Base-by-base conservation (phyloP, 2,113 vertebrate species). In the Grus americana region DNA sequence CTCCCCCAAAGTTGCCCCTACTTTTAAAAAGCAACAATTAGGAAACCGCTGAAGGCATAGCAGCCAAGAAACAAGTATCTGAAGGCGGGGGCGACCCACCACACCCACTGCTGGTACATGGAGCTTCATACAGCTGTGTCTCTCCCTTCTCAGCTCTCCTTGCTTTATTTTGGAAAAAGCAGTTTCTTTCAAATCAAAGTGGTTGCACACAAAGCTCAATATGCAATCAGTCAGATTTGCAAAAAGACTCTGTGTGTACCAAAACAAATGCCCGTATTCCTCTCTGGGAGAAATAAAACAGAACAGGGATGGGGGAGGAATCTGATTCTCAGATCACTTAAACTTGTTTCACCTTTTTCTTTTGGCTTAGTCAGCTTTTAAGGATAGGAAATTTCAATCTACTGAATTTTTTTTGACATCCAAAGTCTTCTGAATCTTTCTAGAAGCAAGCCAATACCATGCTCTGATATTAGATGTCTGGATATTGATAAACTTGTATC, bases 151-250 rank as follows among this genome's bases (percentile, higher is more conserved):
- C 63, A 66, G 67, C 19, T 82, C 94, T 97, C 93, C 95, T 96
- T 89, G 70, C 83, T 98, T 97, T 97, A 96, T 96, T 98, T 97
- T 92, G 95, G 92, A 97, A 97, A 97, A 97, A 68, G 75, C 65
- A 96, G 88, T 81, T 97, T 96, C 95, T 97, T 97, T 97, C 95
- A 97, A 97, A 98, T 97, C 89, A 97, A 94, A 95, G 78, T 88
- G 74, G 92, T 96, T 97, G 93, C 84, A 96, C 92, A 96, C 95
- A 98, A 96, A 97, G 38, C 90, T 96, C 90, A 96, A 97, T 88
- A 74, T 42, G 85, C 91, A 97, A 84, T 97, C 96, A 94, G 93
- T 97, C 89, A 94, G 90, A 97, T 97, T 97, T 97, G 93, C 92
- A 95, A 95, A 97, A 97, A 88, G 83, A 92, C 81, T 92, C 55